phyloP scores from a whole-genome alignment of 2,797 vertebrate species.

The Coreius guichenoti region DNA sequence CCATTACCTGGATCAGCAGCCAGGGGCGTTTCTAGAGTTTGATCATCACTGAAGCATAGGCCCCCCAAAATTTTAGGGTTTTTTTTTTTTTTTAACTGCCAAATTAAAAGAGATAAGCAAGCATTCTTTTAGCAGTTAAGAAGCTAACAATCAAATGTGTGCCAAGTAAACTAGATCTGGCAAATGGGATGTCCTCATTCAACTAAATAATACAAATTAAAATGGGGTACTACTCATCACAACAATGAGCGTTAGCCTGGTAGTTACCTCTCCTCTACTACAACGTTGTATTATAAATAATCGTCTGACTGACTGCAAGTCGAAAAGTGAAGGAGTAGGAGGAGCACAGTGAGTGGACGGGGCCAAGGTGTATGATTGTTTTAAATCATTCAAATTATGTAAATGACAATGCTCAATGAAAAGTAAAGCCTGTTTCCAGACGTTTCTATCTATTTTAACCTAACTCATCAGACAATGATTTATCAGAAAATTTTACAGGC shows the following conservation, averaged over 20 bases:
- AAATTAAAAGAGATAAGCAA: not conserved
- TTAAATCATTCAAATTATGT: not conserved
- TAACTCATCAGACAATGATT: not conserved
- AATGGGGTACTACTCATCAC: not conserved
- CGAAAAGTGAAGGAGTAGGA: not conserved
- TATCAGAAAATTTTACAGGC: not conserved
- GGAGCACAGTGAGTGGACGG: not conserved
- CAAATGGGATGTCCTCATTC: not conserved
- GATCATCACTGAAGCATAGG: not conserved
- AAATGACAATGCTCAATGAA: not conserved
- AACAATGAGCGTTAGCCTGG: not conserved
- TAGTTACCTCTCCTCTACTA: not conserved
- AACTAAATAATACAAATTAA: not conserved
- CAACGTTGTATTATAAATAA: not conserved
- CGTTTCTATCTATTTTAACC: not conserved
- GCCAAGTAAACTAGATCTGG: not conserved
- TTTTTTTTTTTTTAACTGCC: too few species aligned
- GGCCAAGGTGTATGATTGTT: not conserved
- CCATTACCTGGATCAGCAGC: not conserved
- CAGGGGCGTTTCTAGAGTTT: not conserved
- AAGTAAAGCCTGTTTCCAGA: not conserved
- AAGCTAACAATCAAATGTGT: not conserved
- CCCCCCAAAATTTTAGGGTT: too few species aligned
- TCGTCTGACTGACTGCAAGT: not conserved
- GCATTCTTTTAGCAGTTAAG: not conserved